Evolutionary conservation across 2,888 invertebrate species (phyloP).

Genomic region (Nebria salina): DNA sequence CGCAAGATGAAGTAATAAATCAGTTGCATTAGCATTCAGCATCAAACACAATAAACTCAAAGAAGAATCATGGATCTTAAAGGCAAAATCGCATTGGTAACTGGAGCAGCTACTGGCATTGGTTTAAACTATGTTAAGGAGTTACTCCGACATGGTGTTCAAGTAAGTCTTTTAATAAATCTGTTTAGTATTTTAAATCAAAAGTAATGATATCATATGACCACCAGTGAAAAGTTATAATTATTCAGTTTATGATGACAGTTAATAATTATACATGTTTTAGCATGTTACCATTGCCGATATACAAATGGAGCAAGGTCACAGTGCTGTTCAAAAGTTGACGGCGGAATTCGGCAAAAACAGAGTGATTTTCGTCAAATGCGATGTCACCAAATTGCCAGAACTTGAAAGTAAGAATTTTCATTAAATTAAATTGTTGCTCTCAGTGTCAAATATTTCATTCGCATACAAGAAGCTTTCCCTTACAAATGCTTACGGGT

Average conservation of each 20-base stretch:
- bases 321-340: constrained; percentile 70
- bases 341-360: constrained; percentile 73
- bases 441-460: not conserved
- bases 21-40: not conserved
- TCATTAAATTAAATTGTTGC: not conserved
- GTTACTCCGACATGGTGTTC: constrained; percentile 62
- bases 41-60: constrained; percentile 1
- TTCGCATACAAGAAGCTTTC: not conserved
- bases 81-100: constrained; percentile 60
- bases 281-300: constrained; percentile 57
- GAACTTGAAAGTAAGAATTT: constrained; percentile 72
- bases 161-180: constrained; percentile 51
- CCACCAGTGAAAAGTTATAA: not conserved
- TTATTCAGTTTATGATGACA: not conserved
- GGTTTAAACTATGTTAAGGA: constrained; percentile 63
- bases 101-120: constrained; percentile 68
- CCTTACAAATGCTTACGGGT: too few species aligned
- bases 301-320: constrained; percentile 61
- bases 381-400: constrained; percentile 77
- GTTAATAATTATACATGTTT: constrained; percentile 34
- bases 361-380: constrained; percentile 74
- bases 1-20: not conserved
- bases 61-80: constrained; percentile 52
- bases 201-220: not conserved
- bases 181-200: not conserved